Base-by-base conservation (phyloP, 2,888 invertebrate species). In the Philereme vetulata region DNA sequence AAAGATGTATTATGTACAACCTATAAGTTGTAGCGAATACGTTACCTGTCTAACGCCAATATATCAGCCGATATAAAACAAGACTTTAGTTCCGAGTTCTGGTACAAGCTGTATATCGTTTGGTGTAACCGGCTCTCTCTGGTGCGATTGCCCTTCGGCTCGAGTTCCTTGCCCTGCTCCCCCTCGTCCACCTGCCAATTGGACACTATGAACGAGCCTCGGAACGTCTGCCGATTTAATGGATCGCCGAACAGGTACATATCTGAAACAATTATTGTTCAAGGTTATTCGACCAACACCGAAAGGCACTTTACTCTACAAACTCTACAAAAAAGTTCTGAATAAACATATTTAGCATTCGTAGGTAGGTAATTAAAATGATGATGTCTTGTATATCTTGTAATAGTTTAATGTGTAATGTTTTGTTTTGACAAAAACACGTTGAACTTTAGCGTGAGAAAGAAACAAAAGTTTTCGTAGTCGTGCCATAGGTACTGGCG, bases 21-120 rank as follows among this genome's bases (percentile, higher is more conserved):
- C 21, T 21, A 21, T 21, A 21, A 50, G 45, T 11, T 33, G 45
- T 42, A 21, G 47, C 42, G 5, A 57, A 52, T 54, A 40, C 51
- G 93, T 93, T 89, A 97, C 97, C 96, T 97, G 84, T 97, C 97
- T 53, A 97, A 93, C 32, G 97, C 97, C 53, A 97, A 92, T 58
- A 97, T 95, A 80, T 97, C 97, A 35, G 96, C 95, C 32, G 95
- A 94, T 63, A 96, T 93, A 81, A 96, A 97, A 59, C 96, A 95
- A 70, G 96, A 94, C 67, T 95, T 93, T 42, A 97, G 90, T 72
- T 95, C 93, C 56, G 97, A 97, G 72, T 95, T 93, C 59, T 94
- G 93, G 80, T 96, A 95, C 44, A 96, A 87, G 62, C 95, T 91
- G 88, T 95, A 95, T 65, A 98, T 93, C 66, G 95, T 93, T 78